phyloP scores from a whole-genome alignment of 2,113 vertebrate species.

The Campylomormyrus tamandua region DNA sequence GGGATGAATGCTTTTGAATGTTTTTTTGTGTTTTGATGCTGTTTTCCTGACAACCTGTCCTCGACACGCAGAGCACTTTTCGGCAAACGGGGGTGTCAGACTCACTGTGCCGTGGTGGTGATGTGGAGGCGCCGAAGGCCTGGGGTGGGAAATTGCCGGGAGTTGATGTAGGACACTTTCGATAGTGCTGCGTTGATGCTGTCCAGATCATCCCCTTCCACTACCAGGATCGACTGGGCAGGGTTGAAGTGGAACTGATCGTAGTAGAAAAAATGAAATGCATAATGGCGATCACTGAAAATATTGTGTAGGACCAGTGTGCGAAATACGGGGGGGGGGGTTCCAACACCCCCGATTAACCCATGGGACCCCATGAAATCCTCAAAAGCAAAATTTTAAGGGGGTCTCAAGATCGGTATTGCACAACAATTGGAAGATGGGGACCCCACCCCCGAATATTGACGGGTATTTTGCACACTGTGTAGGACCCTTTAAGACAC shows the following conservation, averaged over 20 bases:
- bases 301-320: not conserved
- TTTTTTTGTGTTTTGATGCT: not conserved
- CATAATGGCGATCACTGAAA: not conserved
- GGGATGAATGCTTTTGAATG: not conserved
- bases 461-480: no score
- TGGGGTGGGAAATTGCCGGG: slow-evolving; percentile 75
- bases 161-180: slow-evolving; percentile 83
- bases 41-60: not conserved
- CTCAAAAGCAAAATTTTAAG: no score
- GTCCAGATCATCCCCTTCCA: slow-evolving; percentile 77
- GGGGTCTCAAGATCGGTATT: no score
- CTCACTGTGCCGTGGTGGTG: slow-evolving; percentile 78
- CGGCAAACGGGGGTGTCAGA: slow-evolving; percentile 20
- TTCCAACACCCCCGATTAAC: no score
- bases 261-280: not conserved
- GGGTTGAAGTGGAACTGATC: slow-evolving; percentile 82
- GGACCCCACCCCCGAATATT: no score
- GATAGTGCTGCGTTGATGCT: slow-evolving; percentile 71
- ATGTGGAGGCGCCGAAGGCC: slow-evolving; percentile 69
- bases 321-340: no score
- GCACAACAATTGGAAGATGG: no score
- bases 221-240: slow-evolving; percentile 74
- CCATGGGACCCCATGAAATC: no score
- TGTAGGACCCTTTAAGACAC: not conserved
- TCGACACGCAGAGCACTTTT: not conserved